Evolutionary conservation across 2,888 invertebrate genomes (phyloP).

Genomic region (Drosophila meridiana): DNA sequence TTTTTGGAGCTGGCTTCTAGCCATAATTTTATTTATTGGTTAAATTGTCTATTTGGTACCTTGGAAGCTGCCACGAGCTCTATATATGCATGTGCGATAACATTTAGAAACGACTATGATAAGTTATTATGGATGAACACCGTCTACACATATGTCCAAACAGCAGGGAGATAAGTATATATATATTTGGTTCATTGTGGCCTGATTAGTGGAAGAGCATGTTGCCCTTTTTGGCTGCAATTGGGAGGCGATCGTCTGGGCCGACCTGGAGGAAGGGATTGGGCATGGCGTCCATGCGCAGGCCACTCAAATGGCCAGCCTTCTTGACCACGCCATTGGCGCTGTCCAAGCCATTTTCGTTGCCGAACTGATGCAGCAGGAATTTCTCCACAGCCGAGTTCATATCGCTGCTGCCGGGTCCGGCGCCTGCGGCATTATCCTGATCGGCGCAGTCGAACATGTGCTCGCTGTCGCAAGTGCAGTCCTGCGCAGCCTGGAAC

Average conservation of each 20-base stretch:
- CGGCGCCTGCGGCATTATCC: constrained; percentile 64
- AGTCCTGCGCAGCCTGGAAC: constrained; percentile 96
- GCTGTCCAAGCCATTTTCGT: constrained; percentile 86
- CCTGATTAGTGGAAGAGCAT: constrained; percentile 84
- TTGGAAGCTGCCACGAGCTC: constrained; percentile 38
- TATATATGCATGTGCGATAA: constrained; percentile 43
- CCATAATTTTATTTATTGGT: constrained; percentile 62
- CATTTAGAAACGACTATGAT: constrained; percentile 52
- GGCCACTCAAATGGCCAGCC: constrained; percentile 48
- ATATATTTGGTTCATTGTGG: constrained; percentile 3
- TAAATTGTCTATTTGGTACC: constrained; percentile 44
- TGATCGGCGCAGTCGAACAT: constrained; percentile 95
- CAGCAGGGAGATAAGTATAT: constrained; percentile 17
- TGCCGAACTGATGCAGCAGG: constrained; percentile 86
- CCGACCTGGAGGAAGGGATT: constrained; percentile 91
- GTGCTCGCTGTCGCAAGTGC: constrained; percentile 99
- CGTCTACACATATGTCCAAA: constrained; percentile 21
- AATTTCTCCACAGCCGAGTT: constrained; percentile 89
- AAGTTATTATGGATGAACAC: constrained; percentile 52
- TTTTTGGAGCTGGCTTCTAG: constrained; percentile 52
- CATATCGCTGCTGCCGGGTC: constrained; percentile 76
- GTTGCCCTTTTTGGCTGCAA: constrained; percentile 96
- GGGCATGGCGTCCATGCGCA: constrained; percentile 88
- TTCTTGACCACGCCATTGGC: constrained; percentile 90
- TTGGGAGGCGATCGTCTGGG: constrained; percentile 92